Evolutionary conservation across 2,113 vertebrate genomes (phyloP), one percentile per base, ranked within the genome.

Genomic region (Zeus faber): DNA sequence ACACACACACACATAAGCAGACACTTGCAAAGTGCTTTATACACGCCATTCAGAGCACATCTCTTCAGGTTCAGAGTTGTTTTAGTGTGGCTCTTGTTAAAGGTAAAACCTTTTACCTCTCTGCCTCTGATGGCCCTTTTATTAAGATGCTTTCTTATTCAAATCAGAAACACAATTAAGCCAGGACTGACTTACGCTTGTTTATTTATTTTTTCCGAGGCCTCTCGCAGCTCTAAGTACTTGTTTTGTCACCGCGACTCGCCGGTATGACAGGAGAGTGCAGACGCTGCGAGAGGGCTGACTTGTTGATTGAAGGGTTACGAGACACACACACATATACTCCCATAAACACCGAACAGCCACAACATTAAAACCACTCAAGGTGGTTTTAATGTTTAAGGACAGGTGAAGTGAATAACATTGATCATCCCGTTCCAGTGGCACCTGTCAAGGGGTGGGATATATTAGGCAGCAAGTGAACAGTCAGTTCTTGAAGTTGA

Each of bases 91-190:
- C 39, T 70, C 81, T 83, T 85, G 76, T 84, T 84, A 89, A 86
- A 89, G 74, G 77, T 76, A 88, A 81, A 88, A 79, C 83, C 85
- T 88, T 87, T 89, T 85, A 80, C 83, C 77, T 74, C 71, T 76
- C 78, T 73, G 74, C 78, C 65, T 82, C 69, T 67, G 61, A 77
- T 79, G 76, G 70, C 35, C 61, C 82, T 84, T 89, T 87, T 81
- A 77, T 83, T 73, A 61, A 61, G 65, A 41, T 55, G 68, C 87
- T 88, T 85, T 89, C 69, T 80, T 80, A 89, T 88, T 89, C 80
- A 88, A 89, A 88, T 88, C 78, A 78, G 69, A 85, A 81, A 85
- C 72, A 85, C 80, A 89, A 90, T 89, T 87, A 86, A 81, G 78
- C 50, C 55, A 13, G 64, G 49, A 62, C 67, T 53, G 59, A 63